Evolutionary conservation across 2,888 invertebrate species (phyloP).

Genomic region (Lasioglossum marginatum): DNA sequence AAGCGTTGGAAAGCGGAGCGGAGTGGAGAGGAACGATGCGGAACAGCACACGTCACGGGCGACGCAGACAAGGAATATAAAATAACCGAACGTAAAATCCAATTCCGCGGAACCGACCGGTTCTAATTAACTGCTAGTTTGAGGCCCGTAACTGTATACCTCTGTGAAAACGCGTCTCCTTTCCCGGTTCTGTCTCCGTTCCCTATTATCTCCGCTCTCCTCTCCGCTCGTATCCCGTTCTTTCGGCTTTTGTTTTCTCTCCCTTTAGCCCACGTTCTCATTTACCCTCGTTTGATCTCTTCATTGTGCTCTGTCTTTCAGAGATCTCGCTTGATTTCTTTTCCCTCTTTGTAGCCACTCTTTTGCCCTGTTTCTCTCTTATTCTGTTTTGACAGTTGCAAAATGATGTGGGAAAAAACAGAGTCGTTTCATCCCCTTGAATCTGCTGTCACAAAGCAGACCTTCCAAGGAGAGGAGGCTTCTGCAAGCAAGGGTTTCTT

Average conservation of each 20-base stretch:
- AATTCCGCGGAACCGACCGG: constrained; percentile 59
- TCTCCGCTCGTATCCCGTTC: neutral
- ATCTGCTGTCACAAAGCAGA: neutral
- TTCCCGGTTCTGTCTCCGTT: constrained; percentile 22
- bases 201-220: constrained; percentile 7
- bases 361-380: neutral
- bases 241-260: neutral
- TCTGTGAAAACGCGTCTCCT: constrained; percentile 9
- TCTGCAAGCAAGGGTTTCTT: neutral
- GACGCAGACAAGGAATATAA: constrained; percentile 57
- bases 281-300: constrained; percentile 16
- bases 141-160: constrained; percentile 37
- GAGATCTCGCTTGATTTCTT: neutral
- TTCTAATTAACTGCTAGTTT: constrained; percentile 69
- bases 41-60: neutral
- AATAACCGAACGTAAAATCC: constrained; percentile 70
- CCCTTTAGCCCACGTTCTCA: neutral
- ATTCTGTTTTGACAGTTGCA: neutral
- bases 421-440: neutral
- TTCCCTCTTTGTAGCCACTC: neutral
- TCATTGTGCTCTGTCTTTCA: neutral
- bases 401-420: neutral
- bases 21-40: neutral
- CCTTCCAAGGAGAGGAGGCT: neutral
- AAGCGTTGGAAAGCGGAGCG: neutral